phyloP scores from a whole-genome alignment of 2,113 vertebrate species.

The Aptenodytes forsteri region DNA sequence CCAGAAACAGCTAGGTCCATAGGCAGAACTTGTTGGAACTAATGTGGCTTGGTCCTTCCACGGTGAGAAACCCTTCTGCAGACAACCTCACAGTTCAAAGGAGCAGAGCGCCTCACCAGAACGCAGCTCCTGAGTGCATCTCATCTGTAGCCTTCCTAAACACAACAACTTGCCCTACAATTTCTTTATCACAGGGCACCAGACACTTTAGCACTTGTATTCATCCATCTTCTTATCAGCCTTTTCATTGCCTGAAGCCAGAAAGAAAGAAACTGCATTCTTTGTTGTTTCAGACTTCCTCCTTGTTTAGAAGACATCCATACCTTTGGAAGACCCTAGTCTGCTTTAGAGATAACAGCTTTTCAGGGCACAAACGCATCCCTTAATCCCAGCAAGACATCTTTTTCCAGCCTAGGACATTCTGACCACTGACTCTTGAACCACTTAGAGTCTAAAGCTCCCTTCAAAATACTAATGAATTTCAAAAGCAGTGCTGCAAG shows the following conservation, averaged over 20 bases:
- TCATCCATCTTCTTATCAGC: background rate
- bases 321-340: background rate
- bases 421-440: background rate
- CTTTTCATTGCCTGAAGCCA: background rate
- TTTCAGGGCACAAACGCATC: rapidly evolving
- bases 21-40: background rate
- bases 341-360: background rate
- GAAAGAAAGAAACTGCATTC: background rate
- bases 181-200: background rate
- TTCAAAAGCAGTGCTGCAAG: background rate
- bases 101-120: background rate
- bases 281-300: background rate
- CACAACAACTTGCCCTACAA: background rate
- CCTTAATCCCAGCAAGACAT: background rate
- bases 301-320: background rate
- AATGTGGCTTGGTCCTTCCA: background rate
- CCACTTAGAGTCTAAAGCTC: background rate
- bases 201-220: background rate
- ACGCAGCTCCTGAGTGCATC: background rate
- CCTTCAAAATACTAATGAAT: background rate
- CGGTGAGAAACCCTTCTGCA: background rate
- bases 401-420: background rate
- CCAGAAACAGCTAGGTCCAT: background rate
- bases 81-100: background rate
- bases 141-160: background rate